Conservation (phyloP, 2,888 invertebrate genomes). For the Cartodere bifasciata region DNA sequence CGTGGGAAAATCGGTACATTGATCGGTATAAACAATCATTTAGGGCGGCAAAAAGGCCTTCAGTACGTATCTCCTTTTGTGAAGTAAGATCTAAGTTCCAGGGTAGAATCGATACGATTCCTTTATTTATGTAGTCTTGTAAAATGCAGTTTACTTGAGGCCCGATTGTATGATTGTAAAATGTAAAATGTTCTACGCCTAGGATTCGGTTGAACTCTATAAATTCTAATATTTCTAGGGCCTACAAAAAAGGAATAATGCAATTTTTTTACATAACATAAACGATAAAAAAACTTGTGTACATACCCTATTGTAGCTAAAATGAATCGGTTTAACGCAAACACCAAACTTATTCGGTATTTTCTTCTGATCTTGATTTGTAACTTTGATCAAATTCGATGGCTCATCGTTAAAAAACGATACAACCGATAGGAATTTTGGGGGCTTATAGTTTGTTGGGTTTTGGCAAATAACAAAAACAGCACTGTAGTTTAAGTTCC, state of each 20-base stretch:
- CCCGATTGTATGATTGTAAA: slow-evolving; percentile 84
- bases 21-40: slow-evolving; percentile 88
- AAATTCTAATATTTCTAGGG: slow-evolving; percentile 76
- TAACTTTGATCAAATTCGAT: slow-evolving; percentile 50
- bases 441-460: slow-evolving; percentile 45
- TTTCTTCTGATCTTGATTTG: slow-evolving; percentile 42
- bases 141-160: slow-evolving; percentile 65
- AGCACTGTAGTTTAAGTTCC: slow-evolving; percentile 87
- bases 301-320: slow-evolving; percentile 64
- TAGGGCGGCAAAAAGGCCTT: slow-evolving; percentile 82
- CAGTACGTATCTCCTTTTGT: slow-evolving; percentile 83
- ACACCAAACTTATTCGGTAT: slow-evolving; percentile 47
- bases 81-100: slow-evolving; percentile 82
- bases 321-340: slow-evolving; percentile 86
- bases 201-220: slow-evolving; percentile 74
- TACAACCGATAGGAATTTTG: slow-evolving; percentile 59
- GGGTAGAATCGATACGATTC: slow-evolving; percentile 58
- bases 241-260: slow-evolving; percentile 31
- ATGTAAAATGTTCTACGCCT: slow-evolving; percentile 77
- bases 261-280: no score
- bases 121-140: slow-evolving; percentile 34
- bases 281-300: slow-evolving; percentile 1
- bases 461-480: slow-evolving; percentile 77
- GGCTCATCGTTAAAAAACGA: slow-evolving; percentile 45
- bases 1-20: slow-evolving; percentile 71